Conservation (phyloP, 2,888 invertebrate genomes). For the Drepana falcataria region DNA sequence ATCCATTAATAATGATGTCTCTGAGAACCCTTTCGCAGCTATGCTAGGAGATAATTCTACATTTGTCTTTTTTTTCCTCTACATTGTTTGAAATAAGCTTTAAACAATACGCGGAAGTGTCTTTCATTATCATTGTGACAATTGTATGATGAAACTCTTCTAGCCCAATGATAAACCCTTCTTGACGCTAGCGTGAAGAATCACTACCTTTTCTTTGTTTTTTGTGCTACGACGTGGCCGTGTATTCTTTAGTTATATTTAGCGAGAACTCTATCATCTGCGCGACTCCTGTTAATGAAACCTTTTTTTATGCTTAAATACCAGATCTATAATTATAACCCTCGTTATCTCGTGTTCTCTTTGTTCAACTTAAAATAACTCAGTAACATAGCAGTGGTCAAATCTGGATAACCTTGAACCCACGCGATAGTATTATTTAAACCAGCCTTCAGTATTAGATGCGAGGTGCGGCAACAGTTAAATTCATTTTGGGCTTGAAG, state of each 20-base stretch:
- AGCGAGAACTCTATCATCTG: no score
- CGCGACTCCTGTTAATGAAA: no score
- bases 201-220: constrained; percentile 16
- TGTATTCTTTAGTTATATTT: background rate
- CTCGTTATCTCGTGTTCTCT: constrained; percentile 1
- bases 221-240: background rate
- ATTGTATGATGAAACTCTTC: constrained; percentile 52
- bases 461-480: constrained; percentile 44
- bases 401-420: constrained; percentile 65
- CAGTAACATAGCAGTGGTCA: constrained; percentile 25
- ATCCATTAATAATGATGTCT: no score
- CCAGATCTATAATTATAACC: background rate
- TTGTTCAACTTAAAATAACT: constrained; percentile 31
- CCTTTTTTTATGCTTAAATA: no score
- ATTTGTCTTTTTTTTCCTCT: constrained; percentile 2
- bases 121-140: constrained; percentile 34
- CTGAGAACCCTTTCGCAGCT: no score
- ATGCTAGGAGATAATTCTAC: no score
- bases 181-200: constrained; percentile 22
- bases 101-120: constrained; percentile 52
- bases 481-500: constrained; percentile 56
- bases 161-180: constrained; percentile 37
- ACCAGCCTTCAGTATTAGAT: constrained; percentile 38
- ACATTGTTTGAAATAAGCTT: constrained; percentile 24
- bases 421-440: constrained; percentile 43